These are phyloP conservation scores for Brachyistius frenatus DNA, from an alignment of 2,113 vertebrate species.

Conservation along the genomic window DNA sequence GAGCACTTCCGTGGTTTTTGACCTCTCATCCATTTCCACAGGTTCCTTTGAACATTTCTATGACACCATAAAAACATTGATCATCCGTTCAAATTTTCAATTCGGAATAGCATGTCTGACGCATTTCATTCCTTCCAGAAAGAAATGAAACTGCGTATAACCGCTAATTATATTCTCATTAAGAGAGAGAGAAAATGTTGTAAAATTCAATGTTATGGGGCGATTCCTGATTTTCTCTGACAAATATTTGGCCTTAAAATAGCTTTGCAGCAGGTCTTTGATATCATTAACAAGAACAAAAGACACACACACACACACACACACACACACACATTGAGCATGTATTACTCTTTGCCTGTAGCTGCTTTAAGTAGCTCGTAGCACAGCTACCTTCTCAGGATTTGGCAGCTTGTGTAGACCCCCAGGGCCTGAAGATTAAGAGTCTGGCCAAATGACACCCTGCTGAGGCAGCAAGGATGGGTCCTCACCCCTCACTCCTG, in stretches of 20 bases:
- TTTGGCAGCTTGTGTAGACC: slow-evolving; percentile 55
- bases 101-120: slow-evolving; percentile 25
- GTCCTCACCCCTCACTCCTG: slow-evolving; percentile 26
- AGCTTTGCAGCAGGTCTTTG: slow-evolving; percentile 31
- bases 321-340: slow-evolving; percentile 11
- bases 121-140: slow-evolving; percentile 10
- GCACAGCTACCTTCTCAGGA: slow-evolving; percentile 50
- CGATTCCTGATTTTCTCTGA: slow-evolving; percentile 1
- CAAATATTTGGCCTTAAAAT: slow-evolving; percentile 1
- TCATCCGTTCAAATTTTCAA: slow-evolving; percentile 25
- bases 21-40: slow-evolving; percentile 3
- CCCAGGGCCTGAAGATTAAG: slow-evolving; percentile 54
- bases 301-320: slow-evolving; percentile 13
- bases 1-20: background rate
- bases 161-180: slow-evolving; percentile 19
- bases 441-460: slow-evolving; percentile 69
- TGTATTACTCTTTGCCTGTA: slow-evolving; percentile 14
- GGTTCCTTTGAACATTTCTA: slow-evolving; percentile 34
- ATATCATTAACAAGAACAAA: slow-evolving; percentile 46
- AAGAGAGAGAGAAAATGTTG: background rate
- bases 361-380: slow-evolving; percentile 36
- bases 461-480: slow-evolving; percentile 52
- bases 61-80: slow-evolving; percentile 12
- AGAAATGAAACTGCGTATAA: slow-evolving; percentile 35
- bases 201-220: background rate